Base-by-base conservation (phyloP, 2,888 invertebrate genomes). In the Strigamia crassipes region DNA sequence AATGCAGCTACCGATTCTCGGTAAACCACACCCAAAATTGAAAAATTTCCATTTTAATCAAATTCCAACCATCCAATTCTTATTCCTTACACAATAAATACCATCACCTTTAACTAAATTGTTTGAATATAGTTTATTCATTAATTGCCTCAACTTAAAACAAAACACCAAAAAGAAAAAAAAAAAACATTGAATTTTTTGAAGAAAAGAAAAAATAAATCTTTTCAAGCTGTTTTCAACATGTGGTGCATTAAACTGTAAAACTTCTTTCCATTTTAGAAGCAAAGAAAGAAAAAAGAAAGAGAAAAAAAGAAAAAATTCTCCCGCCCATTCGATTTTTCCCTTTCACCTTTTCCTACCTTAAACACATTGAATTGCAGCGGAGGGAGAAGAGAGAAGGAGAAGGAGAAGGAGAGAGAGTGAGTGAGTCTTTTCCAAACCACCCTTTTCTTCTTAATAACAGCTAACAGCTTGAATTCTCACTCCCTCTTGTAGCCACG, bases 201-300 rank as follows among this genome's bases (percentile, higher is more conserved):
- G 10, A 51, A 51, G 10, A n/a, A n/a, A n/a, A n/a, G n/a, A n/a
- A n/a, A n/a, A n/a, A n/a, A n/a, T n/a, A n/a, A 51, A 51, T 51
- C 51, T n/a, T 13, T 51, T 10, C n/a, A 51, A 51, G n/a, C n/a
- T 51, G n/a, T 51, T 51, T 51, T 3, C 51, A 51, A 13, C 51
- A 51, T 9, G 51, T 51, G 51, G 51, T 51, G 51, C 51, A 51
- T 51, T 51, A 51, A 51, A 51, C 51, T 51, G 51, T 51, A 51
- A 51, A 51, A 51, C 51, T 51, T 51, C 51, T 51, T 51, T 51
- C 51, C 51, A n/a, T 51, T n/a, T 51, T 51, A 51, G 51, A 51
- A 51, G 4, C 34, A 6, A 6, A 34, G 34, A 3, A 51, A 3
- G 10, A 51, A 51, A 51, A 51, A 2, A 51, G 10, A 51, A n/a